Evolutionary conservation across 2,113 vertebrate genomes (phyloP).

Genomic region (Petroica traversi): DNA sequence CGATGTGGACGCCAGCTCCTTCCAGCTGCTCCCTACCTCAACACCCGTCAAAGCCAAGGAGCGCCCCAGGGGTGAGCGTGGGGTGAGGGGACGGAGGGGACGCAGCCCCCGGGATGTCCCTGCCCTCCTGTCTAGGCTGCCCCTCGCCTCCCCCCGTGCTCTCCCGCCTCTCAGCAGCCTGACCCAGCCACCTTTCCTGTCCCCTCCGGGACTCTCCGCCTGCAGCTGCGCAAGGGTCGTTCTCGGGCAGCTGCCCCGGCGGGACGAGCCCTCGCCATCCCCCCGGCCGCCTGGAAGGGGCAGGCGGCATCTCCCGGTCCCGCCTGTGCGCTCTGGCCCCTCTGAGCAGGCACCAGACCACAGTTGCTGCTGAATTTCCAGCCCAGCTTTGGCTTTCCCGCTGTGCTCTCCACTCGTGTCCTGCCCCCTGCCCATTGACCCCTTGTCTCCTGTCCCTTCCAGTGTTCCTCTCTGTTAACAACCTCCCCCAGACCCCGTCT

Average conservation of each 20-base stretch:
- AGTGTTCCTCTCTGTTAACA: conserved; percentile 80
- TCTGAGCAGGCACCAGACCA: neutral
- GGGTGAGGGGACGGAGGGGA: rapidly evolving
- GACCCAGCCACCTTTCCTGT: rapidly evolving
- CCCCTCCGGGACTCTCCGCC: rapidly evolving
- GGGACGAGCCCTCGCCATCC: rapidly evolving
- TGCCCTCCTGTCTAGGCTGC: neutral
- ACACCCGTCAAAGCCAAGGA: conserved; percentile 55
- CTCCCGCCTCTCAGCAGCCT: neutral
- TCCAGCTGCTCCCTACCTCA: conserved; percentile 58
- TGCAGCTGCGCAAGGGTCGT: rapidly evolving
- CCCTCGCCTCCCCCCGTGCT: rapidly evolving
- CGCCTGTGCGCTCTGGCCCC: neutral
- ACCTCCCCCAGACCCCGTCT: conserved; percentile 79
- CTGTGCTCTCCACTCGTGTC: neutral
- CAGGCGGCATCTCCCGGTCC: rapidly evolving
- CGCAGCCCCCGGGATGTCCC: rapidly evolving
- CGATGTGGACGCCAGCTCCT: conserved; percentile 72
- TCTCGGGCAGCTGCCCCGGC: neutral
- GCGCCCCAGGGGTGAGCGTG: conserved; percentile 69
- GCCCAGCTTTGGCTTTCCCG: neutral
- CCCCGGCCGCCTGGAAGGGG: rapidly evolving
- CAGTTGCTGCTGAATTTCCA: neutral
- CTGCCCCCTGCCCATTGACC: neutral
- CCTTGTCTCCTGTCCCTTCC: conserved; percentile 65